Evolutionary conservation across 2,888 invertebrate species (phyloP).

Genomic region (Siphonodentalium dalli): DNA sequence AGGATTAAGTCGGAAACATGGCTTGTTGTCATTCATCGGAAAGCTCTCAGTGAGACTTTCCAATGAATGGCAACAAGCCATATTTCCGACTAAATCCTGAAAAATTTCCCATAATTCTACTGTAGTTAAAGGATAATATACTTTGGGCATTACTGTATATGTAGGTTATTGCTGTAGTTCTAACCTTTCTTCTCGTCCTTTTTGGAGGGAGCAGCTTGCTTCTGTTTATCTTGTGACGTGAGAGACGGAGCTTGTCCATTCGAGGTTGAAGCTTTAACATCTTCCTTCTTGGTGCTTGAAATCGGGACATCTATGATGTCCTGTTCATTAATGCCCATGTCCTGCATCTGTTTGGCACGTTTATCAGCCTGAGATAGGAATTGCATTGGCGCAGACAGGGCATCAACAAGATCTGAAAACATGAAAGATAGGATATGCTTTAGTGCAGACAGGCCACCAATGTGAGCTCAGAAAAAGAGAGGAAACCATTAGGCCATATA

Average conservation of each 20-base stretch:
- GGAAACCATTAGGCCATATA: too few relatives aligned
- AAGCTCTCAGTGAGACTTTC: too few relatives aligned
- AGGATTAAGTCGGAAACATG: too few relatives aligned
- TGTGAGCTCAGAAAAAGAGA: too few relatives aligned
- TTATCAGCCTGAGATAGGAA: conserved; percentile 88
- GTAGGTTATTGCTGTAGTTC: background rate
- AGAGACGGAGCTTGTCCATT: conserved; percentile 38
- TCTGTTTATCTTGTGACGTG: conserved; percentile 24
- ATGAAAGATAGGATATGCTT: too few relatives aligned
- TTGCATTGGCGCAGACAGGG: conserved; percentile 83
- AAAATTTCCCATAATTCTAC: background rate
- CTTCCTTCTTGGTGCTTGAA: conserved; percentile 14
- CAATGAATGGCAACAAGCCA: too few relatives aligned
- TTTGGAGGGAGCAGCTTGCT: conserved; percentile 31
- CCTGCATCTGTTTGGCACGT: conserved; percentile 89
- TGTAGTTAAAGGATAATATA: too few relatives aligned
- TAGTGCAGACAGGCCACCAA: too few relatives aligned
- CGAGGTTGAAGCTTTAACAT: conserved; percentile 23
- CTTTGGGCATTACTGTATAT: too few relatives aligned
- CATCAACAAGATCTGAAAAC: conserved; percentile 90
- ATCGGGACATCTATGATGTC: conserved; percentile 60
- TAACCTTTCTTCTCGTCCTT: conserved; percentile 43
- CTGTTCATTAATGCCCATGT: conserved; percentile 79
- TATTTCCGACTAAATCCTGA: too few relatives aligned
- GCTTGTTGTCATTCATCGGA: too few relatives aligned